Conservation (phyloP, 2,797 vertebrate species). For the Adrianichthys oophorus region DNA sequence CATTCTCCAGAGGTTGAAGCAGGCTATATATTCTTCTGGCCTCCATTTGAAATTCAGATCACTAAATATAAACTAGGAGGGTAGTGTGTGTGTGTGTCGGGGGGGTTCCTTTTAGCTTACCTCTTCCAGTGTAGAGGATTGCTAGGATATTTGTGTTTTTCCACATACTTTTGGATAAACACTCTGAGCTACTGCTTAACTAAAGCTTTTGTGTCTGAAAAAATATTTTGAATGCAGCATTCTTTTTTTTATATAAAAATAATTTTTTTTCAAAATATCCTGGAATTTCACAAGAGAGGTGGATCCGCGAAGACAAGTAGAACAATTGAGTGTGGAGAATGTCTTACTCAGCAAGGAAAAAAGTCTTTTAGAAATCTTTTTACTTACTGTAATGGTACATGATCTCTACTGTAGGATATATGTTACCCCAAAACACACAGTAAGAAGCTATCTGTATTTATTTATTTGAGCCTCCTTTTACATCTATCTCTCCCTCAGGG, state of each 20-base stretch:
- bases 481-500: background rate
- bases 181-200: background rate
- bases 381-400: too few species aligned
- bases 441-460: too few species aligned
- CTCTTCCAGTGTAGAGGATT: slow-evolving; percentile 36
- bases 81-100: slow-evolving; percentile 32
- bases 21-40: slow-evolving; percentile 62
- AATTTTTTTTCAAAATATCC: background rate
- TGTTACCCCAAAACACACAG: too few species aligned
- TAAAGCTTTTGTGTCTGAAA: slow-evolving; percentile 1
- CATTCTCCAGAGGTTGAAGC: slow-evolving; percentile 42
- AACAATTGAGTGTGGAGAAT: background rate
- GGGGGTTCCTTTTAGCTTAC: slow-evolving; percentile 2
- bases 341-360: background rate
- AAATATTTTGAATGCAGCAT: background rate
- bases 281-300: background rate
- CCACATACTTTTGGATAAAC: slow-evolving; percentile 19
- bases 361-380: background rate
- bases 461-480: too few species aligned
- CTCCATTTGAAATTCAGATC: slow-evolving; percentile 60
- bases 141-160: slow-evolving; percentile 33
- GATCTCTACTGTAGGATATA: too few species aligned
- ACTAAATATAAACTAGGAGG: slow-evolving; percentile 61
- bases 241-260: slow-evolving; percentile 1
- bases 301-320: background rate